phyloP scores from a whole-genome alignment of 1,140 invertebrate genomes.

The Prorops nasuta region DNA sequence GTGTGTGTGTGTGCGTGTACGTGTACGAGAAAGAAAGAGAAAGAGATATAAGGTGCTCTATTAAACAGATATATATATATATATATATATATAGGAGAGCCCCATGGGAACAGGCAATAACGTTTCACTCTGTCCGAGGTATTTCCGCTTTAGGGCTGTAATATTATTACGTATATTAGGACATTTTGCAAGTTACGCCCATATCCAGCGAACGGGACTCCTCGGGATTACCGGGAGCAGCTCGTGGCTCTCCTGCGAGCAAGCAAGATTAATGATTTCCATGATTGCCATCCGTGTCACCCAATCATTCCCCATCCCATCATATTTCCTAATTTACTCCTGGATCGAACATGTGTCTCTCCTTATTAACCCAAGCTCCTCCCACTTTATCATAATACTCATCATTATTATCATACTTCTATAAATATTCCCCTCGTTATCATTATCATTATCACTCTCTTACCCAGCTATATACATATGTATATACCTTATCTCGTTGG shows the following conservation, averaged over 20 bases:
- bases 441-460: too few relatives aligned
- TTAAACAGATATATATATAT: conserved; percentile 36
- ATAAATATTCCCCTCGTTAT: too few relatives aligned
- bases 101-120: conserved; percentile 43
- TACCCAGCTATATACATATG: too few relatives aligned
- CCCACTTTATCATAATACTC: too few relatives aligned
- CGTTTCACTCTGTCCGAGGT: conserved; percentile 36
- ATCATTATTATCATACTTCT: too few relatives aligned
- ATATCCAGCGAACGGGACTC: background rate
- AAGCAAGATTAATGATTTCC: background rate
- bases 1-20: too few relatives aligned
- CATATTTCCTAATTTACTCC: background rate
- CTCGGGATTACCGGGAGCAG: background rate
- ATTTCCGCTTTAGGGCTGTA: background rate
- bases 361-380: too few relatives aligned
- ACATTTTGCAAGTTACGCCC: conserved; percentile 1
- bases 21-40: conserved; percentile 10
- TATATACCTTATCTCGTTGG: too few relatives aligned
- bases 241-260: too few relatives aligned
- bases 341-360: too few relatives aligned
- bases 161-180: conserved; percentile 4
- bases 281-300: background rate
- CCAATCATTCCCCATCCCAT: background rate
- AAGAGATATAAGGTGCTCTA: background rate
- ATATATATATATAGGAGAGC: too few relatives aligned